Conservation (phyloP, 2,797 vertebrate species). For the Trachops cirrhosus region DNA sequence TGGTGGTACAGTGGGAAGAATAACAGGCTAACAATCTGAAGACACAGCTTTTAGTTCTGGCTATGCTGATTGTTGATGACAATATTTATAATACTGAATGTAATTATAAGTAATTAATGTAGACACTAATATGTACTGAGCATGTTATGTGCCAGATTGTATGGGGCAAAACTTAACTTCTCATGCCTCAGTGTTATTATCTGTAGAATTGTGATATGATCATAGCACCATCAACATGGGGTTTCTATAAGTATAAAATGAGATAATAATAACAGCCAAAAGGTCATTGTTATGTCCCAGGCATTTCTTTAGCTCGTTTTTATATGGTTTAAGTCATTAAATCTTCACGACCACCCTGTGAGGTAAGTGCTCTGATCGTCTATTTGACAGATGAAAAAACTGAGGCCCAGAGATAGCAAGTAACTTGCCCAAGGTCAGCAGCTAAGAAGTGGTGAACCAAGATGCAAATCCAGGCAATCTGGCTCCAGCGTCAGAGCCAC, state of each 20-base stretch:
- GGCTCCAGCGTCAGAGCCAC: background rate
- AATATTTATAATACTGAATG: background rate
- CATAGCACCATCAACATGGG: background rate
- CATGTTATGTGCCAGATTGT: background rate
- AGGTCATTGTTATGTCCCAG: background rate
- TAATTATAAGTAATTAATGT: conserved; percentile 8
- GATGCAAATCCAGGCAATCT: background rate
- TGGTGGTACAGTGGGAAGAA: background rate
- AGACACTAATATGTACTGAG: background rate
- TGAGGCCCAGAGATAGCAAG: background rate
- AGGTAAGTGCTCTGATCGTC: background rate
- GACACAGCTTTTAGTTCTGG: background rate
- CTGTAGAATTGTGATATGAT: background rate
- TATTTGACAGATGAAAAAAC: conserved; percentile 17
- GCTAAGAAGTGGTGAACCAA: background rate
- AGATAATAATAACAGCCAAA: background rate
- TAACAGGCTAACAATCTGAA: background rate
- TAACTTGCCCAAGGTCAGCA: background rate
- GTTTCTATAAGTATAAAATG: conserved; percentile 22
- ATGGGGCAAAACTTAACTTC: background rate
- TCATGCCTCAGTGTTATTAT: background rate
- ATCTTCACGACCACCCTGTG: background rate
- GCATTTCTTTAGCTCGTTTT: background rate
- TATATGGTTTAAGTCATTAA: background rate
- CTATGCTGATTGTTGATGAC: conserved; percentile 18